Evolutionary conservation across 92 coral and sea anemone genomes (phyloP).

Genomic region (Siderastrea siderea): DNA sequence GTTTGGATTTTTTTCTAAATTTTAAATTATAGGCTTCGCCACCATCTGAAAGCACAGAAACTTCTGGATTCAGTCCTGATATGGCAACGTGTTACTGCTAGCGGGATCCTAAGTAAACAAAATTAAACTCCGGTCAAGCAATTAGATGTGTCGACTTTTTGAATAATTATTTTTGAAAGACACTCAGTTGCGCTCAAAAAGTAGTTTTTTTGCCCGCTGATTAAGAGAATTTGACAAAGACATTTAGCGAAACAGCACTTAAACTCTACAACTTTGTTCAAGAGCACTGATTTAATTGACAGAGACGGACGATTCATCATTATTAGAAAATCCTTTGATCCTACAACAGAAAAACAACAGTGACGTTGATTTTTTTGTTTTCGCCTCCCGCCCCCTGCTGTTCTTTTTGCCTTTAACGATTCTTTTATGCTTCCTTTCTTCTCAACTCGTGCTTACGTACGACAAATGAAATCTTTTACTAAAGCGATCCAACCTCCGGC

Average conservation of each 20-base stretch:
- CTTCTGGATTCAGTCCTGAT: no score
- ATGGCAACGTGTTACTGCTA: background rate
- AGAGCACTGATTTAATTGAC: background rate
- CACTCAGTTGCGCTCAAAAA: background rate
- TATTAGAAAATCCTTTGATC: background rate
- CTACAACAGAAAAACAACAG: background rate
- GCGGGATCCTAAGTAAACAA: background rate
- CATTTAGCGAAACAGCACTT: background rate
- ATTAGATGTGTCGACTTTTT: background rate
- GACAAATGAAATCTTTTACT: constrained; percentile 22
- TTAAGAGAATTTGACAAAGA: background rate
- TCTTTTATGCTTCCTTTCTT: constrained; percentile 1
- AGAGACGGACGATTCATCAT: background rate
- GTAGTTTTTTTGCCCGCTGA: background rate
- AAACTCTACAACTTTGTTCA: background rate
- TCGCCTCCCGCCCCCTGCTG: constrained; percentile 15
- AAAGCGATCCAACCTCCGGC: background rate
- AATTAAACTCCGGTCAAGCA: background rate
- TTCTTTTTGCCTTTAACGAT: background rate
- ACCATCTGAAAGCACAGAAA: no score
- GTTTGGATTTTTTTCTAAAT: no score
- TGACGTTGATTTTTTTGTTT: background rate
- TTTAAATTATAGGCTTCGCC: no score
- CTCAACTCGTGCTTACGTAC: constrained; percentile 22
- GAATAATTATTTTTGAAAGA: no score